Evolutionary conservation across 2,113 vertebrate genomes (phyloP).

Genomic region (Oreochromis tanganicae): DNA sequence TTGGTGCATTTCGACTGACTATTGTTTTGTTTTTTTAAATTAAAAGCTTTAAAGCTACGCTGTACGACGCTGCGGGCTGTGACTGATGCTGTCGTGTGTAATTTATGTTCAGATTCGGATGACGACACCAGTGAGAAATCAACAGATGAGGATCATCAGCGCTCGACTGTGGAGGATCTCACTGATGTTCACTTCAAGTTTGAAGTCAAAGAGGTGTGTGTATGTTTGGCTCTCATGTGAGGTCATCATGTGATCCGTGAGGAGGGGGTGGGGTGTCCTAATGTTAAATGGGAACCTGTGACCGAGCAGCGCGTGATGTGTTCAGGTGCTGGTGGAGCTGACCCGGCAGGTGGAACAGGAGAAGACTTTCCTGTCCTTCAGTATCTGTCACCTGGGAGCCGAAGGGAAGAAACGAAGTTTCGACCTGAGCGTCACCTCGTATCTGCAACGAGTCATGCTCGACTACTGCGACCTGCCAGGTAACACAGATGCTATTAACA

Average conservation of each 20-base stretch:
- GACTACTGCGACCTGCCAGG: conserved; percentile 82
- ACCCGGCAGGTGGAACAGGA: conserved; percentile 80
- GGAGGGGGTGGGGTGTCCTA: background rate
- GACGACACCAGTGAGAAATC: conserved; percentile 64
- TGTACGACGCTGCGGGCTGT: background rate
- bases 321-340: conserved; percentile 87
- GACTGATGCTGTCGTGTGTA: accelerated
- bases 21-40: background rate
- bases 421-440: conserved; percentile 78
- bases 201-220: conserved; percentile 84
- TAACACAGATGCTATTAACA: conserved; percentile 19
- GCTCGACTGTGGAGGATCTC: conserved; percentile 74
- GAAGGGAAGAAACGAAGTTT: conserved; percentile 81
- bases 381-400: conserved; percentile 83
- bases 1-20: background rate
- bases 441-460: conserved; percentile 82
- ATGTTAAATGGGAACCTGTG: accelerated
- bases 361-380: conserved; percentile 79
- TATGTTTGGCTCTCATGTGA: background rate
- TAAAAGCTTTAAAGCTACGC: background rate
- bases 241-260: accelerated
- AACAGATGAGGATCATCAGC: conserved; percentile 52
- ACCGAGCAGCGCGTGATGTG: background rate
- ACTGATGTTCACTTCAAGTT: conserved; percentile 85
- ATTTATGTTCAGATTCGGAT: conserved; percentile 59